phyloP scores from a whole-genome alignment of 2,797 vertebrate genomes.

The Mus minutoides region DNA sequence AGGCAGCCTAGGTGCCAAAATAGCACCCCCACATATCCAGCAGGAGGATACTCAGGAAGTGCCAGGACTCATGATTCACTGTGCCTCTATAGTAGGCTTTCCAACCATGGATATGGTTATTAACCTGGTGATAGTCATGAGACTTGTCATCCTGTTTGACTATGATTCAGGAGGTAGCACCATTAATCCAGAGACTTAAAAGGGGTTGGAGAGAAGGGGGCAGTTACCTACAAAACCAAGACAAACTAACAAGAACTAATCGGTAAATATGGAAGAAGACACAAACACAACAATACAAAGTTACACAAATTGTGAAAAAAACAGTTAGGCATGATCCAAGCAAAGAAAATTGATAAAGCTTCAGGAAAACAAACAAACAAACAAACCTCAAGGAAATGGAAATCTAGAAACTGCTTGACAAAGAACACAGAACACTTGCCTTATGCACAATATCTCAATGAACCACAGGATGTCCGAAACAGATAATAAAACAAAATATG shows the following conservation, averaged over 20 bases:
- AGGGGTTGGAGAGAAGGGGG: background rate
- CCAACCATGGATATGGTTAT: background rate
- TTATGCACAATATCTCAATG: background rate
- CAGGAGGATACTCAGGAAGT: background rate
- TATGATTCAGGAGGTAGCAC: too few species aligned
- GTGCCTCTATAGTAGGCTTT: background rate
- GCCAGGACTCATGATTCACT: background rate
- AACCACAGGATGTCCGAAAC: background rate
- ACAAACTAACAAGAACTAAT: background rate
- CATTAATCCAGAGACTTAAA: background rate
- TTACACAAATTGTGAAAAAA: background rate
- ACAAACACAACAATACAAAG: background rate
- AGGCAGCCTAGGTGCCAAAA: background rate
- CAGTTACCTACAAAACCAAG: background rate
- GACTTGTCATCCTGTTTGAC: background rate
- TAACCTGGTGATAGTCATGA: background rate
- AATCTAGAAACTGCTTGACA: background rate
- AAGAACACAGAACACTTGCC: background rate
- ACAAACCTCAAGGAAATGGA: background rate
- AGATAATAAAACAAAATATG: background rate
- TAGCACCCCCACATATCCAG: background rate
- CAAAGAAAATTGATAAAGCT: background rate
- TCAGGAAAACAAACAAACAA: background rate
- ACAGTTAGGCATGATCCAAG: background rate
- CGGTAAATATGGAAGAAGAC: background rate